Evolutionary conservation across 1,140 invertebrate genomes (phyloP).

Genomic region (Heterodera carotae): DNA sequence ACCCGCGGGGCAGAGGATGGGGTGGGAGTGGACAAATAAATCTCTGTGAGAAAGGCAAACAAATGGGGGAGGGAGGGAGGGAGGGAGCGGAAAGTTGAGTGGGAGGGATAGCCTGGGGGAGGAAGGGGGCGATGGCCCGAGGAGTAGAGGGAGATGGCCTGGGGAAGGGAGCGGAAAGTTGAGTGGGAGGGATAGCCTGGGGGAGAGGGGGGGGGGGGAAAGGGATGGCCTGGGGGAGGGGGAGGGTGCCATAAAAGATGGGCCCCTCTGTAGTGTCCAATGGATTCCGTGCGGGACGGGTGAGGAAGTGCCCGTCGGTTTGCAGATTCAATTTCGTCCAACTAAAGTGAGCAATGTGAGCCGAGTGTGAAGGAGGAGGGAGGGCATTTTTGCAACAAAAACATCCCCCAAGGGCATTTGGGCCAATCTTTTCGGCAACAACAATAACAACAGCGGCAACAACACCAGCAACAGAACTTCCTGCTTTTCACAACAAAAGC

Average conservation of each 20-base stretch:
- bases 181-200: not conserved
- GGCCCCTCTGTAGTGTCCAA: no score
- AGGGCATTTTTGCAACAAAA: slow-evolving; percentile 2
- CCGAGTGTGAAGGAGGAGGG: no score
- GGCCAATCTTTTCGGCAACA: not conserved
- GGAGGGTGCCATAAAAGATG: not conserved
- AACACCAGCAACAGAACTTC: not conserved
- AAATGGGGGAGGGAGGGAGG: not conserved
- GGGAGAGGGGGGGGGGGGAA: no score
- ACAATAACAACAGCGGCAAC: not conserved
- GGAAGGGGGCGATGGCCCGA: no score
- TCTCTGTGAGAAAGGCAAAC: slow-evolving; percentile 1
- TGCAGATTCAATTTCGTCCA: not conserved
- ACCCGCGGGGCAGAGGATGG: not conserved
- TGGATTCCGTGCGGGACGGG: no score
- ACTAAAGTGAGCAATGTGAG: not conserved
- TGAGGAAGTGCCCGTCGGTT: not conserved
- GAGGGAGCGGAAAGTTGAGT: not conserved
- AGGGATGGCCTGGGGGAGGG: not conserved
- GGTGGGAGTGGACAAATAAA: not conserved
- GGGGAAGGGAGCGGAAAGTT: not conserved
- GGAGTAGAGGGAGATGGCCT: no score
- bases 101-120: not conserved
- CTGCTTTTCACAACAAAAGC: not conserved
- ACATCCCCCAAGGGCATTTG: not conserved